Percentiles rank a stretch among this genome's conserved stretches.
Evolutionary conservation across 2,888 invertebrate genomes (phyloP).

Genomic region (Hyles lineata): DNA sequence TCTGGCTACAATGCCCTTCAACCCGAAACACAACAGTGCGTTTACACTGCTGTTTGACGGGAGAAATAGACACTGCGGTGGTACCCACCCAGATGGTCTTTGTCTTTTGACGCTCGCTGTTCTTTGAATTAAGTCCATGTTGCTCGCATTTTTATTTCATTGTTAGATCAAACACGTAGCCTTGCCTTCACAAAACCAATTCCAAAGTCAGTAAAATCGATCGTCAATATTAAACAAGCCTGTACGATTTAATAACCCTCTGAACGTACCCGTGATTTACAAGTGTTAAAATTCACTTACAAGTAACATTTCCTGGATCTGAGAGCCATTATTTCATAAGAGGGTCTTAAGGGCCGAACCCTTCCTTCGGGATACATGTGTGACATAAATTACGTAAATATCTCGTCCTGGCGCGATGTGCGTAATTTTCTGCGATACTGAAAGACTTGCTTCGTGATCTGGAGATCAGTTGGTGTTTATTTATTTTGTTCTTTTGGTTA

Average conservation of each 20-base stretch:
- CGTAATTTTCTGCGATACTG: background rate
- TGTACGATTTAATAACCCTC: background rate
- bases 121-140: no score
- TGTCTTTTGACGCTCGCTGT: no score
- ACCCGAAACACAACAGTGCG: no score
- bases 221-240: background rate
- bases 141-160: no score
- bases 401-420: background rate
- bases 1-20: no score
- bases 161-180: no score
- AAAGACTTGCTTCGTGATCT: background rate
- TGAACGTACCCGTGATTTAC: background rate
- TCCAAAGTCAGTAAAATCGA: no score
- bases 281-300: conserved; percentile 22
- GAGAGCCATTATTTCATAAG: conserved; percentile 23
- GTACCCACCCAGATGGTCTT: no score
- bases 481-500: background rate
- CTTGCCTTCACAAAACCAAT: no score
- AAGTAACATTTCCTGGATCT: conserved; percentile 9
- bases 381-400: conserved; percentile 22
- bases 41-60: no score
- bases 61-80: no score
- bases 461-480: background rate
- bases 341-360: conserved; percentile 14
- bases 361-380: conserved; percentile 17